phyloP scores from a whole-genome alignment of 2,113 vertebrate genomes.

The Carettochelys insculpta region DNA sequence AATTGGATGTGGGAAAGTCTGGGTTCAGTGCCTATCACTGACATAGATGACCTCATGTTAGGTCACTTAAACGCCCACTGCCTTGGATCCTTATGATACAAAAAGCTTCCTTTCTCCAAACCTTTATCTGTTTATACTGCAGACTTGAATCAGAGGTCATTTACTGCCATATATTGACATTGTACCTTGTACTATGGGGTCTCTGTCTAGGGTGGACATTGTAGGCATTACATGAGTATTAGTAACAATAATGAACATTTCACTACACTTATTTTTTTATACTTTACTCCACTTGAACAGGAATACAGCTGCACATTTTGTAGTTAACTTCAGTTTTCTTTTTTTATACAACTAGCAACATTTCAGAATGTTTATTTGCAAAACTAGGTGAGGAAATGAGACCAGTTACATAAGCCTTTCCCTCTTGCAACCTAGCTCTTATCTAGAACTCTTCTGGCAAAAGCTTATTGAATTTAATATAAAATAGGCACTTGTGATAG shows the following conservation, averaged over 20 bases:
- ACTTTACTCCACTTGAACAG: neutral
- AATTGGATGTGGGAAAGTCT: constrained; percentile 4
- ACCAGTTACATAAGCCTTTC: neutral
- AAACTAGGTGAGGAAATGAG: neutral
- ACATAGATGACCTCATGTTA: neutral
- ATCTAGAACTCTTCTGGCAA: neutral
- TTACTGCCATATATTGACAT: neutral
- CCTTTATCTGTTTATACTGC: neutral
- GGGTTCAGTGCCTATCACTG: neutral
- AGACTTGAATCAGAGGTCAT: neutral
- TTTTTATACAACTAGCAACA: neutral
- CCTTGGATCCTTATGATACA: neutral
- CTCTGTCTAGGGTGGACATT: neutral
- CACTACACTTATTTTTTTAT: neutral
- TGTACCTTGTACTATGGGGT: neutral
- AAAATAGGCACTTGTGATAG: neutral
- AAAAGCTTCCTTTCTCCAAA: neutral
- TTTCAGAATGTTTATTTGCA: neutral
- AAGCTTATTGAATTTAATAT: neutral
- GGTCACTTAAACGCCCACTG: neutral
- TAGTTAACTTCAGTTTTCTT: neutral
- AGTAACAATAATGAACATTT: neutral
- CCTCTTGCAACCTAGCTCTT: neutral
- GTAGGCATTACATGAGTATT: neutral
- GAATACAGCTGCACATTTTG: neutral